phyloP scores from a whole-genome alignment of 2,888 invertebrate genomes.

The Celastrina argiolus region DNA sequence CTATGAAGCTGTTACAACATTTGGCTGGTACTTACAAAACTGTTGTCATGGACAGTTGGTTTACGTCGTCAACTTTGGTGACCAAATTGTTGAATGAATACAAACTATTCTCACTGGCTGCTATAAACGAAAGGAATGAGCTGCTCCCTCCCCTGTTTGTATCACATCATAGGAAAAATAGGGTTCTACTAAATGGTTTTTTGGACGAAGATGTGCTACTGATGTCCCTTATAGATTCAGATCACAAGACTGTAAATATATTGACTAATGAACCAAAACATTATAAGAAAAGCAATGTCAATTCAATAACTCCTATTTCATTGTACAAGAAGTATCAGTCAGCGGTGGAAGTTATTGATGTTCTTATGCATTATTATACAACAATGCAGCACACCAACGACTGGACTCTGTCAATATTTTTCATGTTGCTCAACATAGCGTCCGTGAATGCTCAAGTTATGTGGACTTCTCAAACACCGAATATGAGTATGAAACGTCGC shows the following conservation, averaged over 20 bases:
- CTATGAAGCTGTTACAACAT: slow-evolving; percentile 58
- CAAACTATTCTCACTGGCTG: slow-evolving; percentile 52
- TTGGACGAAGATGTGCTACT: slow-evolving; percentile 50
- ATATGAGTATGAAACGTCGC: slow-evolving; percentile 47
- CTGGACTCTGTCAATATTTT: slow-evolving; percentile 65
- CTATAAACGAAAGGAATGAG: slow-evolving; percentile 52
- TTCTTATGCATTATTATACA: slow-evolving; percentile 67
- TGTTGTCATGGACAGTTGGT: slow-evolving; percentile 64
- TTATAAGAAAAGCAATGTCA: slow-evolving; percentile 51
- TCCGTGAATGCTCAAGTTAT: slow-evolving; percentile 66
- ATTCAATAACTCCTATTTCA: slow-evolving; percentile 50
- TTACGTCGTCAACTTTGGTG: slow-evolving; percentile 50
- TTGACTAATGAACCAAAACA: slow-evolving; percentile 58
- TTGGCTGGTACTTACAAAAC: slow-evolving; percentile 54
- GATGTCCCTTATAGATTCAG: slow-evolving; percentile 53
- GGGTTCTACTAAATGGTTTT: slow-evolving; percentile 56
- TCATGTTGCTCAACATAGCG: slow-evolving; percentile 63
- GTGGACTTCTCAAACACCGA: slow-evolving; percentile 51
- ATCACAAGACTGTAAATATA: slow-evolving; percentile 54
- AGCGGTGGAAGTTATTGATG: slow-evolving; percentile 60
- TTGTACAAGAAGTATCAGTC: slow-evolving; percentile 60
- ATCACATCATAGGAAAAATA: slow-evolving; percentile 49
- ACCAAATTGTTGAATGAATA: slow-evolving; percentile 49
- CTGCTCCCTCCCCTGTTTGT: slow-evolving; percentile 59
- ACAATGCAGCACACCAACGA: slow-evolving; percentile 65